A percentile compares a stretch with the other conserved stretches of the same genome.
These are phyloP conservation scores for Drosophila insularis DNA, from an alignment of 1,140 invertebrate species.

Conservation along the genomic window DNA sequence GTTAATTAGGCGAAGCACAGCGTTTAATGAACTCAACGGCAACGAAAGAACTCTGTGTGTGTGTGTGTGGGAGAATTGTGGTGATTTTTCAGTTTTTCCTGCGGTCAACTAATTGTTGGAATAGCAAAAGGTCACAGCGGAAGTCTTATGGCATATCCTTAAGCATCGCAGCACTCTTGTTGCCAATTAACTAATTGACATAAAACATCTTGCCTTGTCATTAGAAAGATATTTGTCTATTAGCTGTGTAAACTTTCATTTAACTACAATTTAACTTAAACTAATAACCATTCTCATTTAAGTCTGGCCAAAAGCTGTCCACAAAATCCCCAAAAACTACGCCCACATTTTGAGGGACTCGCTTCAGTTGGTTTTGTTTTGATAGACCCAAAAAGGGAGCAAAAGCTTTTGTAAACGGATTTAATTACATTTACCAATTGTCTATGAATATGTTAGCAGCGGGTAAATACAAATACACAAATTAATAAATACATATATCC, in stretches of 20 bases:
- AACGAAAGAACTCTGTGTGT: no score
- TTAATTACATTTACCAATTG: slow-evolving; percentile 81
- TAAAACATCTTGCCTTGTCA: not conserved
- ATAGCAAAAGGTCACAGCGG: not conserved
- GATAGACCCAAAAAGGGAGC: slow-evolving; percentile 19
- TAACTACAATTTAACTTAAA: not conserved
- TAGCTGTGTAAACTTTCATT: not conserved
- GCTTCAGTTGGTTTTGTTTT: slow-evolving; percentile 6
- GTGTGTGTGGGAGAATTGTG: slow-evolving; percentile 48
- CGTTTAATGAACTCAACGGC: slow-evolving; percentile 70
- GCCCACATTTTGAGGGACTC: slow-evolving; percentile 3
- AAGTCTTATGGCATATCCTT: not conserved
- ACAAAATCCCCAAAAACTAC: slow-evolving; percentile 3
- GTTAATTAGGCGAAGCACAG: slow-evolving; percentile 64
- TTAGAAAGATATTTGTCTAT: not conserved
- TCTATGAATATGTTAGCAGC: slow-evolving; percentile 80
- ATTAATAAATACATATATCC: slow-evolving; percentile 74
- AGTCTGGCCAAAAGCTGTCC: slow-evolving; percentile 1
- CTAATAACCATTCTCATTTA: not conserved
- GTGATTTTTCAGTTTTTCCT: slow-evolving; percentile 43
- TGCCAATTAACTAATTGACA: slow-evolving; percentile 9
- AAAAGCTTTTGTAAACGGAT: slow-evolving; percentile 72
- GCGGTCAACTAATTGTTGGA: not conserved
- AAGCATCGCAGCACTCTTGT: not conserved
- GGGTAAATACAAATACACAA: slow-evolving; percentile 73